Base-by-base conservation (phyloP, 2,888 invertebrate species). In the Tiphia femorata region DNA sequence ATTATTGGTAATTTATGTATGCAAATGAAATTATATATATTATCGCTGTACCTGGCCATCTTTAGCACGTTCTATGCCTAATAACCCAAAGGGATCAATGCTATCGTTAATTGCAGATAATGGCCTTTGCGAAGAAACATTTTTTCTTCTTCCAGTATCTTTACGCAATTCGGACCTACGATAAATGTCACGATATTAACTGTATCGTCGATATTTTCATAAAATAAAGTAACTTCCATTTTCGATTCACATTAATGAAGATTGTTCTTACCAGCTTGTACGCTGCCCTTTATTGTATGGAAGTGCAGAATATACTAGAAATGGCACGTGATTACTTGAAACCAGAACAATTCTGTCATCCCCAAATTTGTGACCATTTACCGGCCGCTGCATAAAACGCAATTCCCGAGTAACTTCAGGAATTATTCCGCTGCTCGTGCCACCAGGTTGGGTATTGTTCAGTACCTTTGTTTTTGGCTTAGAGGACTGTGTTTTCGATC, bases 311-410 rank as follows among this genome's bases (percentile, higher is more conserved):
- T 93, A 96, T 59, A 97, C 87, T 70, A 92, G 87, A 85, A 96
- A 92, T 27, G 97, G 96, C 53, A 91, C 90, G 73, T 91, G 91
- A 72, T 90, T 89, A 4, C 89, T 86, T 46, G 94, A 91, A 30
- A 94, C 90, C 84, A 97, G 87, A 53, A 94, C 91, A 64, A 96
- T 87, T 75, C 96, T 88, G 78, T 94, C 94, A 82, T 94, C 92
- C 77, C 87, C 89, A 75, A 92, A 92, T 69, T 88, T 88, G 61
- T 90, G 90, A 61, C 88, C 88, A 83, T 88, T 90, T 20, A 86
- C 85, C 12, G 88, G 87, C 61, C 87, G 86, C 55, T 84, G 83
- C 70, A 85, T 76, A 59, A 85, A 79, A 57, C 84, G 80, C 52
- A 86, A 77, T 70, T 85, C 85, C 55, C 79, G 81, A 3, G 80